Evolutionary conservation across 2,797 vertebrate genomes (phyloP).

Genomic region (Enteromius mattozi): DNA sequence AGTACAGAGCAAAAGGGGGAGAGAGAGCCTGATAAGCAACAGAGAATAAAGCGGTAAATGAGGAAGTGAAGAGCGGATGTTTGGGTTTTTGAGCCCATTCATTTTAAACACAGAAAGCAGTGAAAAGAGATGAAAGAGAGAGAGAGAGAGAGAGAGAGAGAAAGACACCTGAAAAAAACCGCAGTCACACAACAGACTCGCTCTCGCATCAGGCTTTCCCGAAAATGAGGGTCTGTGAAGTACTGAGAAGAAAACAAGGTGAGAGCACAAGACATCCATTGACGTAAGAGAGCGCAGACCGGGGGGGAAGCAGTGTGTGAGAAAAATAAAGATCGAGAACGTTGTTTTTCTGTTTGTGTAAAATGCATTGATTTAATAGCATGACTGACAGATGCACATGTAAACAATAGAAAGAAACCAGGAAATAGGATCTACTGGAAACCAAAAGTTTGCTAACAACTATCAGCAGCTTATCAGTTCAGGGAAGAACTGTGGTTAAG

Average conservation of each 20-base stretch:
- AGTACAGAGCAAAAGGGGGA: conserved; percentile 44
- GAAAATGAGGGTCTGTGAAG: conserved; percentile 76
- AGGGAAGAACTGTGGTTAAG: conserved; percentile 23
- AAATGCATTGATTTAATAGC: conserved; percentile 62
- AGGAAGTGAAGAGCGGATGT: conserved; percentile 79
- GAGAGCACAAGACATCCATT: conserved; percentile 68
- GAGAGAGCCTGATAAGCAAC: conserved; percentile 49
- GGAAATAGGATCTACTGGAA: conserved; percentile 53
- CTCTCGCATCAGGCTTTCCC: conserved; percentile 77
- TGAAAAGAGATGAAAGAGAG: conserved; percentile 59
- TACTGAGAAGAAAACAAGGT: conserved; percentile 73
- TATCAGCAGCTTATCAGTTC: conserved; percentile 1
- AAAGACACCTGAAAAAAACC: conserved; percentile 83
- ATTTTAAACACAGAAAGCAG: conserved; percentile 76
- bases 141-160: conserved; percentile 64
- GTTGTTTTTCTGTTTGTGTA: conserved; percentile 25
- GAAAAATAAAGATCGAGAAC: background rate
- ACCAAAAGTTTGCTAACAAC: conserved; percentile 38
- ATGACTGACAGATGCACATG: conserved; percentile 63
- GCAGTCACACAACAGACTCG: conserved; percentile 70
- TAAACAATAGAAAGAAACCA: conserved; percentile 48
- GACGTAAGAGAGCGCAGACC: conserved; percentile 73
- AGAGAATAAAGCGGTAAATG: conserved; percentile 77
- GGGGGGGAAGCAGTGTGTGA: background rate
- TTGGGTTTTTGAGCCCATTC: conserved; percentile 85